These are phyloP conservation scores for Centropristis striata DNA, from an alignment of 2,113 vertebrate species.

Conservation along the genomic window DNA sequence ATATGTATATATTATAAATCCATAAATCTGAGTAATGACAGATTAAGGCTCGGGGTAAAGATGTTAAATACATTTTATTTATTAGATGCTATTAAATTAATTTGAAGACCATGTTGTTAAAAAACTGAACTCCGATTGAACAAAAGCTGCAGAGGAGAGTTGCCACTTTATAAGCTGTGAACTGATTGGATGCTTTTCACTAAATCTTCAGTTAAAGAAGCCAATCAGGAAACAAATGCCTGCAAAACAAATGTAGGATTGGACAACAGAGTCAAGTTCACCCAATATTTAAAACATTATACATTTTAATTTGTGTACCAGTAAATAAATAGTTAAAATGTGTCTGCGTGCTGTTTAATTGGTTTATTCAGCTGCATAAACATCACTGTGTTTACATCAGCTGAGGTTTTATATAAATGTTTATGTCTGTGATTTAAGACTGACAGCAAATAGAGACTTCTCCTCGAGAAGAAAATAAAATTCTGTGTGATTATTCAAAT, in stretches of 20 bases:
- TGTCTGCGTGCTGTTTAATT: background rate
- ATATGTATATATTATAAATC: background rate
- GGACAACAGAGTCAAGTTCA: background rate
- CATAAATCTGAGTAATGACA: background rate
- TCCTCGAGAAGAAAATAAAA: background rate
- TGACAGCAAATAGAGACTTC: background rate
- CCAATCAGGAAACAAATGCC: too few relatives aligned
- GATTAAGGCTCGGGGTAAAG: too few relatives aligned
- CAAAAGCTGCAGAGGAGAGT: background rate
- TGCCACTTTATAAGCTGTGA: background rate
- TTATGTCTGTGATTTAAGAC: background rate
- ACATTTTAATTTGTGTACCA: background rate
- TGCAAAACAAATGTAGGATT: too few relatives aligned
- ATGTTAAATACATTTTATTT: background rate
- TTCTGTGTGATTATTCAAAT: background rate
- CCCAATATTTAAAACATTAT: background rate
- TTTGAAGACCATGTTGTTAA: background rate
- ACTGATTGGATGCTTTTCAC: background rate
- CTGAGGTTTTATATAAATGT: background rate
- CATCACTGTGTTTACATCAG: constrained; percentile 11
- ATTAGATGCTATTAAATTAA: background rate
- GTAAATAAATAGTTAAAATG: background rate
- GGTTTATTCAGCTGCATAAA: constrained; percentile 21
- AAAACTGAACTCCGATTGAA: background rate
- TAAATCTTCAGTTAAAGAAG: background rate